A percentile compares a stretch with the other conserved stretches of the same genome.
Conservation (phyloP, 2,113 vertebrate species). For the Hippopotamus amphibius region DNA sequence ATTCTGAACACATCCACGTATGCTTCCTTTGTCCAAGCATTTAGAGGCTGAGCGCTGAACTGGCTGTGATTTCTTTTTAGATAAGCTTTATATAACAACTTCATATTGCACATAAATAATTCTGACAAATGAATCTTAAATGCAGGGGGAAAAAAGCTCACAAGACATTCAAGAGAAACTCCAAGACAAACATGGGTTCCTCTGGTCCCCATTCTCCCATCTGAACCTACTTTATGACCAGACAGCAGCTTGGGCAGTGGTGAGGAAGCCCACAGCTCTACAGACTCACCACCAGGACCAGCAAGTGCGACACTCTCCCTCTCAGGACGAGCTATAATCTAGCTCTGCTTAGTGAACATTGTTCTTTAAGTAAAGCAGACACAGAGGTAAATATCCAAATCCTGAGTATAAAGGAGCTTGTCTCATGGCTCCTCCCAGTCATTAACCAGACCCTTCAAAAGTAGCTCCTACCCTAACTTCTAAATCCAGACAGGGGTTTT, state of each 20-base stretch:
- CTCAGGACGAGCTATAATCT: not conserved
- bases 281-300: not conserved
- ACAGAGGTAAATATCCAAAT: not conserved
- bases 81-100: slow-evolving; percentile 25
- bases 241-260: not conserved
- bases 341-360: not conserved
- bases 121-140: slow-evolving; percentile 25
- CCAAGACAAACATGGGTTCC: not conserved
- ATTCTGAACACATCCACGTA: not conserved
- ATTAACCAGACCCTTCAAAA: not conserved
- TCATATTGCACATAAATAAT: not conserved
- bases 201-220: not conserved
- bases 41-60: not conserved
- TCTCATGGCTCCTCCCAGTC: not conserved
- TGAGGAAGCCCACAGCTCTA: not conserved
- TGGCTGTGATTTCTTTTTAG: not conserved
- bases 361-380: not conserved
- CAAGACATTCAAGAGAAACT: not conserved
- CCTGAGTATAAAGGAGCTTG: not conserved
- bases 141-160: not conserved
- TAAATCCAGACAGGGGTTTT: not conserved
- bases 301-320: not conserved
- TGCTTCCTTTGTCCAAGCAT: not conserved
- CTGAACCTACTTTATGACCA: not conserved
- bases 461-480: not conserved